Evolutionary conservation across 2,113 vertebrate genomes (phyloP), one percentile per base, ranked within the genome.

Genomic region (Microtus ochrogaster): DNA sequence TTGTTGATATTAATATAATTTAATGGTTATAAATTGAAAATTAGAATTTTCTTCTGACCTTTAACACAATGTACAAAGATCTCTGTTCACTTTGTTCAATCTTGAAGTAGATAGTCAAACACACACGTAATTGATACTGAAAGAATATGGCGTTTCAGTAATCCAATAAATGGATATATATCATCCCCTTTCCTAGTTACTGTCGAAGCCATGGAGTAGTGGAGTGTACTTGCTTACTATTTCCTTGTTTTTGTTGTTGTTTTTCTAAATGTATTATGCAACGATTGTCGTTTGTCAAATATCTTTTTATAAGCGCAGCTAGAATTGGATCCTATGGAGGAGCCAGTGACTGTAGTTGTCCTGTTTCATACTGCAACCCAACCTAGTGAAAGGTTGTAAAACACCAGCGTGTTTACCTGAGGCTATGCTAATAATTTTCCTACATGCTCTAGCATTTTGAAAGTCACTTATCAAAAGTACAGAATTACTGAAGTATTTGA

Each of bases 401-500:
- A 81, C 83, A 1, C n/a, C 7, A 65, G 10, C 26, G 86, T 13
- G 21, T 92, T 36, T 26, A 33, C 9, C n/a, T 79, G 33, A 92
- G n/a, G 30, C 83, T 89, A 10, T 33, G 70, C 41, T 73, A 92
- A 24, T 81, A 39, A 63, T 81, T 16, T 28, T 93, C 4, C 13
- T 91, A 78, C n/a, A 39, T 91, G 22, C 17, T 86, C 2, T 72
- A 63, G 30, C 10, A 58, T 90, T 91, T 93, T 47, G 87, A 30
- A 30, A 66, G 36, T 30, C 73, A 26, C 96, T 94, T 96, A 70
- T 8, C 16, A 58, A 85, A 97, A 91, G 19, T 94, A 5, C 11
- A 88, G 28, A 79, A 89, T 72, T 74, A 73, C 33, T 97, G 26
- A 68, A 92, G 65, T 77, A 66, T 36, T 52, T 95, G 68, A 39